Evolutionary conservation across 2,888 invertebrate genomes (phyloP), one percentile per base, ranked within the genome.

Genomic region (Mellilla xanthometata): DNA sequence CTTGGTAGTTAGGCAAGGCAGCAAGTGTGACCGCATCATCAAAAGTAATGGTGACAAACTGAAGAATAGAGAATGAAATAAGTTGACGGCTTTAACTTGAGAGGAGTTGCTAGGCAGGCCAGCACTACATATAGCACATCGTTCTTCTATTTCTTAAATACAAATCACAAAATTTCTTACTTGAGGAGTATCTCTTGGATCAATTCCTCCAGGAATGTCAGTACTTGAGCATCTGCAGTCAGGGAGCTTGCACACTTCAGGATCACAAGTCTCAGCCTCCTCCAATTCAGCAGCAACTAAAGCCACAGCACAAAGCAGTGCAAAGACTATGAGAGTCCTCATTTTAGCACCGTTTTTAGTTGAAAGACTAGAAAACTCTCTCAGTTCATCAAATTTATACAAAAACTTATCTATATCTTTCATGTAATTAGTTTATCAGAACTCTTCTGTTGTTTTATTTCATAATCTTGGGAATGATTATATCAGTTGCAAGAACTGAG

Each of bases 21-120:
- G 81, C 50, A 0, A 81, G 62, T 39, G 88, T 93, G 0, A 94
- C 84, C 0, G 91, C 93, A 73, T 94, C 94, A 46, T 94, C 93
- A 62, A 94, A 94, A 3, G 94, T 93, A 0, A 94, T 63, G 2
- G 91, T 81, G 5, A 95, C 92, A 6, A 95, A 91, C 94, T 94
- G 74, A 12, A 84, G 77, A 15, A 1, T 1, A 19, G 6, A 19
- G 4, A 1, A 19, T 19, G 15, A 19, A 1, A n/a, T n/a, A n/a
- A n/a, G n/a, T n/a, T n/a, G n/a, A n/a, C n/a, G n/a, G n/a, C n/a
- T n/a, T n/a, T n/a, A n/a, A n/a, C n/a, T n/a, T n/a, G n/a, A n/a
- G n/a, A n/a, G n/a, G n/a, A n/a, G n/a, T n/a, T n/a, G n/a, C n/a
- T n/a, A n/a, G n/a, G n/a, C n/a, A n/a, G n/a, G n/a, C n/a, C n/a